These are phyloP conservation scores for Netelia melanura DNA, from an alignment of 2,888 invertebrate genomes.

Conservation along the genomic window DNA sequence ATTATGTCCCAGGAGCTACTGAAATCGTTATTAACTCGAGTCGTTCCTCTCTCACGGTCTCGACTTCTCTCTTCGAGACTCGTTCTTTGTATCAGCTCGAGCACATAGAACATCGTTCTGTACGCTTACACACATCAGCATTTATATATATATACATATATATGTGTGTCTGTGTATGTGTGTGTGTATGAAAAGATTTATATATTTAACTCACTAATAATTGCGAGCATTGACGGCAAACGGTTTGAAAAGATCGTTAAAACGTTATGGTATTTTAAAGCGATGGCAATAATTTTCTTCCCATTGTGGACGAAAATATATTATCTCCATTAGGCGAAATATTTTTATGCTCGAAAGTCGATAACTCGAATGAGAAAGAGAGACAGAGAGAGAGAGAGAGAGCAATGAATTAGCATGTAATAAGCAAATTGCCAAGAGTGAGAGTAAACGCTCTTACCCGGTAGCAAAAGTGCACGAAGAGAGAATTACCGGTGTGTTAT, in stretches of 20 bases:
- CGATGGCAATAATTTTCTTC: conserved; percentile 50
- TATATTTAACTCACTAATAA: conserved; percentile 9
- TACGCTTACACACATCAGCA: conserved; percentile 1
- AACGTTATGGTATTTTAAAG: conserved; percentile 52
- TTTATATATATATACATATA: not conserved
- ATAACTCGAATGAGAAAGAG: conserved; percentile 28
- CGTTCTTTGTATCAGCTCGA: conserved; percentile 39
- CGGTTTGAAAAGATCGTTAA: conserved; percentile 42
- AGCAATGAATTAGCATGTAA: conserved; percentile 64
- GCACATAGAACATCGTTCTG: conserved; percentile 1
- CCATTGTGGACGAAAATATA: conserved; percentile 13
- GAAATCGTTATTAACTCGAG: conserved; percentile 79
- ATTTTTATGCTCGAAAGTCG: conserved; percentile 48
- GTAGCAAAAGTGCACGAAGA: conserved; percentile 20
- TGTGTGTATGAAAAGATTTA: not conserved
- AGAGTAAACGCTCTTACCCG: conserved; percentile 32
- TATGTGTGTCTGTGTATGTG: not conserved
- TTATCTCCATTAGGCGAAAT: conserved; percentile 52
- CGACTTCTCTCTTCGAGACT: conserved; percentile 44
- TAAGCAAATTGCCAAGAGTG: conserved; percentile 59
- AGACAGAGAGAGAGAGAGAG: not conserved
- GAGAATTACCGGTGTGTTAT: not conserved
- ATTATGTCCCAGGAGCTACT: conserved; percentile 78
- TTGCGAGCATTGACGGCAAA: conserved; percentile 5
- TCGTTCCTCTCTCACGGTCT: conserved; percentile 62